A percentile compares a stretch with the other conserved stretches of the same genome.
phyloP scores from a whole-genome alignment of 2,888 invertebrate species.

The Acanthosepion pharaonis region DNA sequence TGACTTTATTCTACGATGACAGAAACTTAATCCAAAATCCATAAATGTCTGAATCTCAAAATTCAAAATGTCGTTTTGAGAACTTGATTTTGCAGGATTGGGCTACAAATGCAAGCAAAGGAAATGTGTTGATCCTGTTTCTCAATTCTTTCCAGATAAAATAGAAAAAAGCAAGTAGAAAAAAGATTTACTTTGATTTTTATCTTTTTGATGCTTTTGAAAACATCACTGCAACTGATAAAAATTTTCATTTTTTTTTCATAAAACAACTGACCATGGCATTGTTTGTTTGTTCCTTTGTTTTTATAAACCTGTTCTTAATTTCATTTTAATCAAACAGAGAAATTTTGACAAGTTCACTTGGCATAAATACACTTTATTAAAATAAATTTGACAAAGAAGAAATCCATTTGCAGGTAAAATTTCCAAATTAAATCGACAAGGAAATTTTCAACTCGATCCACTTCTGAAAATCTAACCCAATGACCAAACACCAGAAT shows the following conservation, averaged over 20 bases:
- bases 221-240: background rate
- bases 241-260: background rate
- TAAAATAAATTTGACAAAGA: background rate
- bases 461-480: too few species aligned
- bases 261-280: background rate
- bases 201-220: background rate
- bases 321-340: background rate
- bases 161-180: background rate
- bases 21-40: slow-evolving; percentile 33
- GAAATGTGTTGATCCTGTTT: background rate
- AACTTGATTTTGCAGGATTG: too few species aligned
- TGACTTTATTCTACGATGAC: background rate
- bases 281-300: background rate
- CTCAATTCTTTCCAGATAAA: background rate
- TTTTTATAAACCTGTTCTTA: background rate
- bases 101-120: background rate
- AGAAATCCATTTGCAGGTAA: too few species aligned
- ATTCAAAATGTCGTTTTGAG: background rate
- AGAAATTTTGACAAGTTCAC: background rate
- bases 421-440: too few species aligned
- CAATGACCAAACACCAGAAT: too few species aligned
- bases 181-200: background rate
- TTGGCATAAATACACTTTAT: background rate
- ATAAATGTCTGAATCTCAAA: background rate
- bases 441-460: too few species aligned